Evolutionary conservation across 2,113 vertebrate species (phyloP), one percentile per base, ranked within the genome.

Genomic region (Nycticebus coucang): DNA sequence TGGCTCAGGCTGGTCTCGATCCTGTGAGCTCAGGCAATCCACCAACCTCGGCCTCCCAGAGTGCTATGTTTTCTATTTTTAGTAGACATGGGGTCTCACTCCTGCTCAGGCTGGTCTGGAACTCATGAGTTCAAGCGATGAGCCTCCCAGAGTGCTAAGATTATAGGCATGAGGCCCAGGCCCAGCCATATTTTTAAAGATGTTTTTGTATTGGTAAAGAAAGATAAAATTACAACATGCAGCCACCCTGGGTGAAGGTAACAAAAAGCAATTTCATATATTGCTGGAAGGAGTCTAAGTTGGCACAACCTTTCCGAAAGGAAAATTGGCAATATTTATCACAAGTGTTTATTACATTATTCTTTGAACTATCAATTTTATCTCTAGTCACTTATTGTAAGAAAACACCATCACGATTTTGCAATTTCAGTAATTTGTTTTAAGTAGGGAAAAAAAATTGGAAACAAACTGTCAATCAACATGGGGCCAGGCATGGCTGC

Each of bases 301-400:
- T 77, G 22, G 35, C 15, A 50, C 3, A 33, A 21, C n/a, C 28
- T 53, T 62, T 68, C 62, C 37, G n/a, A 75, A 94, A 94, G 33
- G 45, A 41, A 94, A 88, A 57, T 18, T 81, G 26, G 35, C 13
- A 21, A 50, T 50, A 84, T 79, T 57, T 94, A 90, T 74, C 62
- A 66, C 9, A 66, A 57, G 37, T 72, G 37, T 90, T 82, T 82
- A 82, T 92, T 92, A 89, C n/a, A 71, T 45, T 78, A 59, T 50
- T 68, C 66, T 91, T 90, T 33, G 37, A 84, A 12, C 59, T 35
- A 64, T 80, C 35, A 28, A 60, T 85, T 91, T 35, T 55, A 85
- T 77, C 84, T 79, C 35, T 71, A 60, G 75, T 89, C 28, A 86
- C 50, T 79, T 78, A 69, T 69, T 87, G 94, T 57, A 79, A 92